Evolutionary conservation across 2,888 invertebrate genomes (phyloP), one percentile per base, ranked within the genome.

Genomic region (Ectemnius lituratus): DNA sequence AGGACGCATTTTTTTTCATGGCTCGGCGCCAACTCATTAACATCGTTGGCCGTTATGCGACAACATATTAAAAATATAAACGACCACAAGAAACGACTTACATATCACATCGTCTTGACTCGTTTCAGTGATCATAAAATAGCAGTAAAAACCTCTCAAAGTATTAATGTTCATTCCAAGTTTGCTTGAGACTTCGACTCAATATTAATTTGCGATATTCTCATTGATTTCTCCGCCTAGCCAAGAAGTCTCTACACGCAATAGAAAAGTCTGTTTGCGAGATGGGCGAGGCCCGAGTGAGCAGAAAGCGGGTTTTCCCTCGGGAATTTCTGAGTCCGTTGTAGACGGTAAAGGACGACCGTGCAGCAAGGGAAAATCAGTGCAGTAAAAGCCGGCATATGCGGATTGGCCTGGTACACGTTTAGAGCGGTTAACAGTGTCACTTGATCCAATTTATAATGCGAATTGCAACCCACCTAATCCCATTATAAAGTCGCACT

Each of bases 381-480:
- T 23, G n/a, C 13, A 27, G 23, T 18, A 28, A 77, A 75, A 78
- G 70, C 74, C 23, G 23, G 23, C 23, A 3, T 3, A 68, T 62
- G 71, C 62, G 63, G 59, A 23, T 66, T 70, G 62, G 60, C 46
- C 14, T 37, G 5, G 74, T 18, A 16, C 46, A 67, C 75, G 74
- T 81, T 85, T 67, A 79, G 72, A 75, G 80, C 73, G 80, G 78
- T 84, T 87, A 85, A 85, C 79, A 82, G 82, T 70, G 80, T 74
- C 75, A 80, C 71, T 75, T 85, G 87, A 87, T 88, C 87, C 84
- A 87, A 85, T 87, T 88, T 81, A 85, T 85, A 87, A 86, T 87
- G 82, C 79, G 79, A 82, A 87, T 85, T 80, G 80, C 80, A 76
- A 83, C 74, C 80, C 75, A 76, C 78, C 79, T 87, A 88, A 87